A percentile compares a stretch with the other conserved stretches of the same genome.
Evolutionary conservation across 2,888 invertebrate species (phyloP).

Genomic region (Bibio marci): DNA sequence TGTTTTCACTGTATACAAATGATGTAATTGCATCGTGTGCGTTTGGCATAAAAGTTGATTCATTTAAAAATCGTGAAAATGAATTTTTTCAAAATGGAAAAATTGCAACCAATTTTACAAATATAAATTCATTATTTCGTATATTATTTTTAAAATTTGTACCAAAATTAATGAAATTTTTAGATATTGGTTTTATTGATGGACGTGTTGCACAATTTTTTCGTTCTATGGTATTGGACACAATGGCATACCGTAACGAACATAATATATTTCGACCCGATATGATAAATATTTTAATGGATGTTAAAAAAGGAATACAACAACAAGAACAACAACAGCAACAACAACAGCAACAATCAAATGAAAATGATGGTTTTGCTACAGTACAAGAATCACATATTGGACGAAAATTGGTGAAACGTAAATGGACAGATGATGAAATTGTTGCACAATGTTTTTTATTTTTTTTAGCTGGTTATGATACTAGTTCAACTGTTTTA

Average conservation of each 20-base stretch:
- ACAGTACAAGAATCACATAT: constrained; percentile 15
- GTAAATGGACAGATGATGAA: constrained; percentile 9
- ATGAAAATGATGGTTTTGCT: constrained; percentile 14
- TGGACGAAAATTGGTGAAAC: neutral
- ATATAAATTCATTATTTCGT: neutral
- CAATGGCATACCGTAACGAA: neutral
- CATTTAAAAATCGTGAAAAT: neutral
- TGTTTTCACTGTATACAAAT: neutral
- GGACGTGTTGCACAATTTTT: neutral
- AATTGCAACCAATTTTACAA: neutral
- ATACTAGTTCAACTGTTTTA: constrained; percentile 27
- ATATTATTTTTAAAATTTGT: neutral
- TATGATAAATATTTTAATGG: neutral
- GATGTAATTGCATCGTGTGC: neutral
- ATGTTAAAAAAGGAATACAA: neutral
- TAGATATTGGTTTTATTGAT: neutral
- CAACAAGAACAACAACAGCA: constrained; percentile 8
- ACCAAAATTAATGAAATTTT: neutral
- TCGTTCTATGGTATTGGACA: neutral
- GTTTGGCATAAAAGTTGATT: neutral
- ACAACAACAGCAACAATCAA: neutral
- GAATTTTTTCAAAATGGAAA: neutral
- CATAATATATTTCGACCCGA: neutral
- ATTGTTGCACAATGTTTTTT: constrained; percentile 17
- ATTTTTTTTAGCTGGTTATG: constrained; percentile 33